Evolutionary conservation across 1,140 invertebrate genomes (phyloP).

Genomic region (Argopecten irradians): DNA sequence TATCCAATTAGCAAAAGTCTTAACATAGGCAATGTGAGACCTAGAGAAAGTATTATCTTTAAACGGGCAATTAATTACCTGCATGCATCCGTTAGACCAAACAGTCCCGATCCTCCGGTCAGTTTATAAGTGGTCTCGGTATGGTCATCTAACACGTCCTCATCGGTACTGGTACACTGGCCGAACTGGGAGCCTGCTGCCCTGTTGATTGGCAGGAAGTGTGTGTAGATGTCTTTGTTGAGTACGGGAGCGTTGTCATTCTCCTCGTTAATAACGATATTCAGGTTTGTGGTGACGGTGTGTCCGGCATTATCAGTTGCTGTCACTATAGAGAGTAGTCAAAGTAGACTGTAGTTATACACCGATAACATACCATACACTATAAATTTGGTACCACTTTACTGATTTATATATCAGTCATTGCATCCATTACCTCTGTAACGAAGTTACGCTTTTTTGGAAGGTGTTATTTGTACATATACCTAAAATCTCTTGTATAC

Average conservation of each 20-base stretch:
- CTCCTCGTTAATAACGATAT: constrained; percentile 22
- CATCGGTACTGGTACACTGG: neutral
- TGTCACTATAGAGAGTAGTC: constrained; percentile 25
- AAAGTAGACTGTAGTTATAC: too few species aligned
- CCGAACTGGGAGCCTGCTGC: neutral
- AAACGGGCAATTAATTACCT: neutral
- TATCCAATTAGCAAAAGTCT: neutral
- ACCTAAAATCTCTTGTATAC: too few species aligned
- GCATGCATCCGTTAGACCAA: neutral
- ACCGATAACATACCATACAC: too few species aligned
- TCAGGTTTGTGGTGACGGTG: neutral
- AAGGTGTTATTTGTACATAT: too few species aligned
- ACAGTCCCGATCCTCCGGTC: neutral
- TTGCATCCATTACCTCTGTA: too few species aligned
- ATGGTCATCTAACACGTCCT: constrained; percentile 24
- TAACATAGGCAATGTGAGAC: neutral
- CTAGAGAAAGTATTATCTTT: neutral
- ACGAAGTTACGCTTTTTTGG: too few species aligned
- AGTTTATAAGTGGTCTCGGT: neutral
- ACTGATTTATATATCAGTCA: too few species aligned
- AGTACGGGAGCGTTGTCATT: constrained; percentile 31
- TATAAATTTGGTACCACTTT: too few species aligned
- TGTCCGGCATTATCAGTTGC: constrained; percentile 28
- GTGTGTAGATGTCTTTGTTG: neutral
- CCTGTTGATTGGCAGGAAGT: neutral